These are phyloP conservation scores for Fopius arisanus DNA, from an alignment of 1,140 invertebrate species.

Conservation along the genomic window DNA sequence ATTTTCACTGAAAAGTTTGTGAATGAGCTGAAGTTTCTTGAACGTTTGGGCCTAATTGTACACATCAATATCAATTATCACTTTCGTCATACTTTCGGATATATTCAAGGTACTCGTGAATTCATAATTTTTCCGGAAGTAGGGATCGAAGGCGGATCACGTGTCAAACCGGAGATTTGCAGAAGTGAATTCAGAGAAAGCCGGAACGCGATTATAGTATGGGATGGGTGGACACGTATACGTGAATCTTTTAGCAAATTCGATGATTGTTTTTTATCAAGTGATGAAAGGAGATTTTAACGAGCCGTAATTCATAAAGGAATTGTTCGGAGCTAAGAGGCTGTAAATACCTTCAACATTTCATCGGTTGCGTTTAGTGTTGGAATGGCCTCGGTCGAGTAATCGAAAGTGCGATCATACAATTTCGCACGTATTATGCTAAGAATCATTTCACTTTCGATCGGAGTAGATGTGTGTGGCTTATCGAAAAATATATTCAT, in stretches of 20 bases:
- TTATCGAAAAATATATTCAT: background rate
- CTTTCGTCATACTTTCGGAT: slow-evolving; percentile 10
- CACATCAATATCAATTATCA: too few species aligned
- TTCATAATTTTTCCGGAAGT: slow-evolving; percentile 26
- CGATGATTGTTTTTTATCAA: background rate
- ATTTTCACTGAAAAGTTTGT: too few species aligned
- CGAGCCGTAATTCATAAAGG: background rate
- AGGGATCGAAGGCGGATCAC: slow-evolving; percentile 33
- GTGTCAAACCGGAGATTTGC: slow-evolving; percentile 21
- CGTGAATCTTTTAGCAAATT: background rate
- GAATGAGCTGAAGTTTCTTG: too few species aligned
- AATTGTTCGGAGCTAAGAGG: background rate
- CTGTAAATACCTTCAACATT: background rate
- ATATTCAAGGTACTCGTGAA: slow-evolving; percentile 4
- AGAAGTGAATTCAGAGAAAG: slow-evolving; percentile 36
- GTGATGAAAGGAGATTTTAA: background rate
- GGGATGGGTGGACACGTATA: slow-evolving; percentile 17
- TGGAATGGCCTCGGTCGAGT: background rate
- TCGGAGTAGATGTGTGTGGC: background rate
- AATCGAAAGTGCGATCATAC: background rate
- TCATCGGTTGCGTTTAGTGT: background rate
- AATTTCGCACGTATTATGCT: background rate
- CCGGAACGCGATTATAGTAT: slow-evolving; percentile 30
- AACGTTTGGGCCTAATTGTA: background rate
- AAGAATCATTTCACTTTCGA: background rate